These are phyloP conservation scores for Enteromius paludinosus DNA, from an alignment of 2,797 vertebrate species.

Conservation along the genomic window DNA sequence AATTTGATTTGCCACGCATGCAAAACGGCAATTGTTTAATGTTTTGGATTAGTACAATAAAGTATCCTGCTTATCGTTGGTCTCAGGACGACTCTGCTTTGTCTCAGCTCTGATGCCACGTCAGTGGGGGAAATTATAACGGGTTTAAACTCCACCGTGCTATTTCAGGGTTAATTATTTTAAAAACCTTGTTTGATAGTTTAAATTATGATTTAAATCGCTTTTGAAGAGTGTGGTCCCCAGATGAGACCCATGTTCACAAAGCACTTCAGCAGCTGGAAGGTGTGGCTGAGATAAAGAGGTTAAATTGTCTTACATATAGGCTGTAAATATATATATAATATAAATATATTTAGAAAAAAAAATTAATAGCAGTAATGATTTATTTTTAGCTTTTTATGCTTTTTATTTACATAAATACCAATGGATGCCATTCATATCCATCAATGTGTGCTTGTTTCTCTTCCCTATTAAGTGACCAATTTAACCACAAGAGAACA, in stretches of 20 bases:
- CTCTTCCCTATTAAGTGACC: neutral
- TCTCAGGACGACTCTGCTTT: neutral
- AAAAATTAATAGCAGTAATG: too few relatives aligned
- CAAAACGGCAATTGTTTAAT: neutral
- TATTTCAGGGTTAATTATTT: neutral
- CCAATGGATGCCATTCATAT: neutral
- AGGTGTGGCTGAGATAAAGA: slow-evolving; percentile 60
- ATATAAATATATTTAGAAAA: too few relatives aligned
- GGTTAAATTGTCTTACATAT: neutral
- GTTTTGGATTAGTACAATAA: neutral
- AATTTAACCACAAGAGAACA: slow-evolving; percentile 45
- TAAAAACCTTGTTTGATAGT: neutral
- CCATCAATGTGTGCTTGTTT: slow-evolving; percentile 10
- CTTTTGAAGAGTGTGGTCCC: neutral
- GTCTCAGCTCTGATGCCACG: slow-evolving; percentile 33
- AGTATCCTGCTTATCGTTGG: neutral
- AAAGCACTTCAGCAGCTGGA: slow-evolving; percentile 27
- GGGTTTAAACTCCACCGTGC: neutral
- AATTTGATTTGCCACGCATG: neutral
- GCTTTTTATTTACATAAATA: neutral
- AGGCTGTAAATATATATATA: neutral
- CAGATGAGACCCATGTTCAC: neutral
- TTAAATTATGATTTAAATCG: neutral
- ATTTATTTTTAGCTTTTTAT: neutral
- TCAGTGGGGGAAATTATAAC: slow-evolving; percentile 13